Conservation (phyloP, 2,113 vertebrate genomes). For the Etia nguti region DNA sequence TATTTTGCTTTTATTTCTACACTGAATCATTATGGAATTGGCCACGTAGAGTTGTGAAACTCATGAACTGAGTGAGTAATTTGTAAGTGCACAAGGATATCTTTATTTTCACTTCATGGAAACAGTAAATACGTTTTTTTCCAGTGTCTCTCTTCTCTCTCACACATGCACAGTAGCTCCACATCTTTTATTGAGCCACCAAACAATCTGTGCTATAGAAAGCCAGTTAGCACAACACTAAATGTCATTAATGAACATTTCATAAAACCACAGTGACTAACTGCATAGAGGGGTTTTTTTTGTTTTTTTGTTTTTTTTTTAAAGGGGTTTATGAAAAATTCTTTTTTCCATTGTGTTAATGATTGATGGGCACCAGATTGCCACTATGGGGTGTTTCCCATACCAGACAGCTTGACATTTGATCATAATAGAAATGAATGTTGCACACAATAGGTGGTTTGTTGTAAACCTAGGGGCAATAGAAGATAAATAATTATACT, state of each 20-base stretch:
- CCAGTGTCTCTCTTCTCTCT: background rate
- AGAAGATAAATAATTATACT: background rate
- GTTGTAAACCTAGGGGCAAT: background rate
- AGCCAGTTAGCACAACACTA: background rate
- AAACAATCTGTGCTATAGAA: background rate
- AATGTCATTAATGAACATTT: background rate
- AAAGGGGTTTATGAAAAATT: background rate
- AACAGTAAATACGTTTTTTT: background rate
- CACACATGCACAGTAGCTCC: background rate
- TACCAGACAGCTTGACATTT: conserved; percentile 21
- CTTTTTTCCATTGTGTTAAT: conserved; percentile 5
- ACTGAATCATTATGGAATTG: background rate
- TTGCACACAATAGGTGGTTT: background rate
- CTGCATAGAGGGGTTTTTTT: background rate
- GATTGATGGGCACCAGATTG: conserved; percentile 38
- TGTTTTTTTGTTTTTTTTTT: background rate
- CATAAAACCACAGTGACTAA: background rate
- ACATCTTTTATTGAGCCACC: background rate
- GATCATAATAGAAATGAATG: conserved; percentile 8
- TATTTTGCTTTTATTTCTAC: background rate
- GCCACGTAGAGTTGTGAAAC: background rate
- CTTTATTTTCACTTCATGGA: background rate
- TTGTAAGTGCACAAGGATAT: background rate
- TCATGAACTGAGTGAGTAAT: background rate
- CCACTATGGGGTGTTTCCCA: conserved; percentile 44